These are phyloP conservation scores for Aphaenogaster rudis DNA, from an alignment of 1,140 invertebrate species.

Conservation along the genomic window DNA sequence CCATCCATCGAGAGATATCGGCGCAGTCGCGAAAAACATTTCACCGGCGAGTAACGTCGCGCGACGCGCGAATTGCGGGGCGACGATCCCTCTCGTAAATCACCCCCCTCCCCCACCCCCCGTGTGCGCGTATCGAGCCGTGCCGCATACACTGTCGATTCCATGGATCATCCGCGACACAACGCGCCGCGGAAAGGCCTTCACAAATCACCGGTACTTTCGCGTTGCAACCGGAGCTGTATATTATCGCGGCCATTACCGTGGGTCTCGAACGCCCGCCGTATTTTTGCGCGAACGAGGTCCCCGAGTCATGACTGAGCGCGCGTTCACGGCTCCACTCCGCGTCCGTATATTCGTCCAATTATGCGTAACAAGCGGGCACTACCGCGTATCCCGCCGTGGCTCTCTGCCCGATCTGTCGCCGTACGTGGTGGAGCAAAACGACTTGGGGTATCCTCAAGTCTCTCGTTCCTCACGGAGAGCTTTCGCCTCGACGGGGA, in stretches of 20 bases:
- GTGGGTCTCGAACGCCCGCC: conserved; percentile 20
- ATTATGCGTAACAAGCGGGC: conserved; percentile 60
- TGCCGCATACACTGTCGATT: conserved; percentile 44
- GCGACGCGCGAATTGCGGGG: conserved; percentile 25
- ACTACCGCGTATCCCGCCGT: not conserved
- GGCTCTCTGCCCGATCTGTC: not conserved
- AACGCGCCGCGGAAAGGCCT: conserved; percentile 55
- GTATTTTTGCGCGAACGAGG: conserved; percentile 54
- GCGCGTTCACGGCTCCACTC: not conserved
- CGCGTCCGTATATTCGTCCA: conserved; percentile 46
- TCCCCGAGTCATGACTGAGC: not conserved
- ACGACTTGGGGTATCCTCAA: not conserved
- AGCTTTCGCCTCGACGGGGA: not conserved
- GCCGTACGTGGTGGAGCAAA: not conserved
- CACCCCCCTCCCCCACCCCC: not conserved
- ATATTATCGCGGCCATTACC: conserved; percentile 68
- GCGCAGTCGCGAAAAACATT: conserved; percentile 8
- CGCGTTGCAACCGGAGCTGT: conserved; percentile 61
- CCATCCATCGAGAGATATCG: not conserved
- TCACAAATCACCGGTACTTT: conserved; percentile 67
- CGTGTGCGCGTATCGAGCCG: conserved; percentile 8
- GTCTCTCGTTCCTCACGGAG: not conserved
- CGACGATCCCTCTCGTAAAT: conserved; percentile 44
- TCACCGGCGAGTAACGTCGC: not conserved
- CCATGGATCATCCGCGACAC: conserved; percentile 58